Evolutionary conservation across 1,140 invertebrate species (phyloP).

Genomic region (Ostrea denselamellosa): DNA sequence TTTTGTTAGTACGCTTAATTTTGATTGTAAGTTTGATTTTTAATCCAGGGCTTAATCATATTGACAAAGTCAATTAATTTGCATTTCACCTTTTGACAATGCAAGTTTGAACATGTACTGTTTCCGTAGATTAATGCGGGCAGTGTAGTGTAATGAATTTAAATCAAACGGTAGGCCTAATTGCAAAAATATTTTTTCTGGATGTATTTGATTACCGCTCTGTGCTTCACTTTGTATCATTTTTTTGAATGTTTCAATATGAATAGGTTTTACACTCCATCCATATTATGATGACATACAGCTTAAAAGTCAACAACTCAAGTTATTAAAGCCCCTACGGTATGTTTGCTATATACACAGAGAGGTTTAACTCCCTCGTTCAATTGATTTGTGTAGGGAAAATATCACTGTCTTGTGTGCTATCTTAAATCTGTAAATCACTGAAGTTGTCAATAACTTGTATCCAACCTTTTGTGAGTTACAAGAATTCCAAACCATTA

Average conservation of each 20-base stretch:
- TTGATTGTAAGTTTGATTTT: no score
- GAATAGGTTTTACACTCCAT: background rate
- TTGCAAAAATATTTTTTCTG: no score
- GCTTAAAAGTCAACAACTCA: slow-evolving; percentile 9
- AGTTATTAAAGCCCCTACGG: slow-evolving; percentile 23
- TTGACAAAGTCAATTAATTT: background rate
- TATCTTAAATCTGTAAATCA: slow-evolving; percentile 36
- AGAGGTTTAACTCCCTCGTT: slow-evolving; percentile 32
- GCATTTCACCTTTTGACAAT: background rate
- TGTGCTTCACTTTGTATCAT: background rate
- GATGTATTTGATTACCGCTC: no score
- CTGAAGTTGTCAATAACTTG: slow-evolving; percentile 36
- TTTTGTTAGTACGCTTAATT: no score
- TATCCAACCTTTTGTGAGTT: slow-evolving; percentile 40
- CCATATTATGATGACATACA: background rate
- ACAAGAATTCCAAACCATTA: slow-evolving; percentile 28
- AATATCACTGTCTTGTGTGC: background rate
- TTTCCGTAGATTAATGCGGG: no score
- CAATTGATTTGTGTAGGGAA: slow-evolving; percentile 14
- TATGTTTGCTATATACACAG: slow-evolving; percentile 37
- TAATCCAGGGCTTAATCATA: no score
- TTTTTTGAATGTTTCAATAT: background rate
- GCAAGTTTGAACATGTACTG: background rate
- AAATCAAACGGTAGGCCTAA: no score
- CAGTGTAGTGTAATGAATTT: no score